phyloP scores from a whole-genome alignment of 1,140 invertebrate genomes.

The Cyclargus thomasi region DNA sequence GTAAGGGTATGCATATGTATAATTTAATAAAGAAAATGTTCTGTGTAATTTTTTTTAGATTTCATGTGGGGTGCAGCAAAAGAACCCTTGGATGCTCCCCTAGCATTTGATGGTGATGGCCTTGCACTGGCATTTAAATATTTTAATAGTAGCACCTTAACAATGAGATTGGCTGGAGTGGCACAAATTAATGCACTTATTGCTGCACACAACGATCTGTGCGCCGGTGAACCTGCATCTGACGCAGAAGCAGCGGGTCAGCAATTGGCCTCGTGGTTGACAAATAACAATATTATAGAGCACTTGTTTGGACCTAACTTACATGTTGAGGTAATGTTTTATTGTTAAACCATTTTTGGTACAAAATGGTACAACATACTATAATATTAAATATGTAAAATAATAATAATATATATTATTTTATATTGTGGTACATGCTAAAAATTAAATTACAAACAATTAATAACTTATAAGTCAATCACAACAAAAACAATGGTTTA shows the following conservation, averaged over 20 bases:
- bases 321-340: constrained; percentile 87
- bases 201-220: constrained; percentile 91
- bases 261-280: constrained; percentile 90
- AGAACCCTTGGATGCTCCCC: constrained; percentile 90
- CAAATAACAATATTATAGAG: constrained; percentile 93
- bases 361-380: not conserved
- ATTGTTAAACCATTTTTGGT: not conserved
- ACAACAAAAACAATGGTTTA: no score
- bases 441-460: no score
- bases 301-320: constrained; percentile 97
- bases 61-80: constrained; percentile 96
- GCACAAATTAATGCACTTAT: constrained; percentile 97
- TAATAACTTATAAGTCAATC: not conserved
- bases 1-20: no score
- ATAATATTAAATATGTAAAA: no score
- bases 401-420: no score
- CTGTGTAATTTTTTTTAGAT: constrained; percentile 72
- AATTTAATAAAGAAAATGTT: not conserved
- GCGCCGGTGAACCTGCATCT: constrained; percentile 88
- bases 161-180: constrained; percentile 91
- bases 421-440: no score
- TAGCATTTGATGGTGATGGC: constrained; percentile 92
- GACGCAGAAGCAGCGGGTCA: constrained; percentile 90
- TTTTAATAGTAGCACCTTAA: constrained; percentile 93
- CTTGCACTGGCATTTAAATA: constrained; percentile 95